Percentiles rank a stretch among this genome's conserved stretches.
These are phyloP conservation scores for Cataglyphis hispanica DNA, from an alignment of 1,140 invertebrate species.

Conservation along the genomic window DNA sequence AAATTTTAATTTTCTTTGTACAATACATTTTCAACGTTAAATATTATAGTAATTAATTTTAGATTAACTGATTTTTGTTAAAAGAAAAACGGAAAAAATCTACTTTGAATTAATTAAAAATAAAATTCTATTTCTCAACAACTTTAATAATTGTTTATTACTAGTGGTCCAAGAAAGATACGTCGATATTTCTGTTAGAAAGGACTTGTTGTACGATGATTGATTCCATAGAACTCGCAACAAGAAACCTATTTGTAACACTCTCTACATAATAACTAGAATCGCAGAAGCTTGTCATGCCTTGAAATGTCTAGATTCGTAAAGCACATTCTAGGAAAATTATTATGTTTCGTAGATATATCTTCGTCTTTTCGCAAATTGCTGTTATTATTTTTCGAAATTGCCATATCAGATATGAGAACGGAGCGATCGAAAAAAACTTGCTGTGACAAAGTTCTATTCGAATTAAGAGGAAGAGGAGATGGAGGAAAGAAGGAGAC, in stretches of 20 bases:
- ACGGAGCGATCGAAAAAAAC: conserved; percentile 23
- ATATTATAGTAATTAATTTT: background rate
- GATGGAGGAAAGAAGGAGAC: conserved; percentile 26
- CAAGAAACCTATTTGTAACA: background rate
- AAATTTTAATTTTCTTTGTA: background rate
- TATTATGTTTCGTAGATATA: background rate
- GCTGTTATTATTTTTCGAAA: conserved; percentile 35
- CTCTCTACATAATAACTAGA: background rate
- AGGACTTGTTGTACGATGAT: background rate
- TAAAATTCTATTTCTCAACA: too few species aligned
- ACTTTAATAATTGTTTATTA: background rate
- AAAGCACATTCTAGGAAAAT: background rate
- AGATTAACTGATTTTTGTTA: background rate
- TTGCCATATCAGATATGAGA: background rate
- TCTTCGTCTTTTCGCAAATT: background rate
- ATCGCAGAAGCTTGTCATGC: background rate
- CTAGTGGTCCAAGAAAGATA: background rate
- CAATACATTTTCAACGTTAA: background rate
- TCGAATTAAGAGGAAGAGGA: too few species aligned
- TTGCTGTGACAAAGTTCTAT: too few species aligned
- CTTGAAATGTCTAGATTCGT: background rate
- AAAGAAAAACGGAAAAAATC: background rate
- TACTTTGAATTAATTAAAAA: background rate
- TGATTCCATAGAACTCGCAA: background rate
- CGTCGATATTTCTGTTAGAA: background rate